These are phyloP conservation scores for Chelonia mydas DNA, from an alignment of 2,797 vertebrate genomes.

Conservation along the genomic window DNA sequence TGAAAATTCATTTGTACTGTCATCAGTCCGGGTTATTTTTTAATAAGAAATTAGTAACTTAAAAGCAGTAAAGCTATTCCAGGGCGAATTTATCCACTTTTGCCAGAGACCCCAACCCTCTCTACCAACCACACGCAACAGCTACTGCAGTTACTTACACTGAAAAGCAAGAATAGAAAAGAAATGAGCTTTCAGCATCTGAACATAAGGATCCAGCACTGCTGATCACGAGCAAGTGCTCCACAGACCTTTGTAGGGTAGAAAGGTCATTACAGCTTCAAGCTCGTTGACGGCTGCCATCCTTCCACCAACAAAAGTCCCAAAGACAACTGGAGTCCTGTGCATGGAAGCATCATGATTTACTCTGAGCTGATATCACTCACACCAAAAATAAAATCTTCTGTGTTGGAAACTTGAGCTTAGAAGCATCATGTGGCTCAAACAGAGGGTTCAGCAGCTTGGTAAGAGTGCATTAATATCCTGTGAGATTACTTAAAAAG, in stretches of 20 bases:
- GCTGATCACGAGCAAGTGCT: neutral
- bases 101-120: neutral
- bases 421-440: neutral
- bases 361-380: neutral
- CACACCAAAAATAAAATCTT: neutral
- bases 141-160: neutral
- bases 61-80: constrained; percentile 3
- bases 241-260: neutral
- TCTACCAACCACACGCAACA: neutral
- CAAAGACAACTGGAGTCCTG: neutral
- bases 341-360: neutral
- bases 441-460: neutral
- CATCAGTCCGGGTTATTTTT: neutral
- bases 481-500: neutral
- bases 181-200: constrained; percentile 20
- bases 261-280: neutral
- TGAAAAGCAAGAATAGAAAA: neutral
- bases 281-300: neutral
- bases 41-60: neutral
- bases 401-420: neutral
- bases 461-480: neutral
- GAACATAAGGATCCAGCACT: neutral
- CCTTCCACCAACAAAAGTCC: neutral
- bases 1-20: neutral
- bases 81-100: constrained; percentile 7